phyloP scores from a whole-genome alignment of 2,888 invertebrate species.

The Cylloceria caligata region DNA sequence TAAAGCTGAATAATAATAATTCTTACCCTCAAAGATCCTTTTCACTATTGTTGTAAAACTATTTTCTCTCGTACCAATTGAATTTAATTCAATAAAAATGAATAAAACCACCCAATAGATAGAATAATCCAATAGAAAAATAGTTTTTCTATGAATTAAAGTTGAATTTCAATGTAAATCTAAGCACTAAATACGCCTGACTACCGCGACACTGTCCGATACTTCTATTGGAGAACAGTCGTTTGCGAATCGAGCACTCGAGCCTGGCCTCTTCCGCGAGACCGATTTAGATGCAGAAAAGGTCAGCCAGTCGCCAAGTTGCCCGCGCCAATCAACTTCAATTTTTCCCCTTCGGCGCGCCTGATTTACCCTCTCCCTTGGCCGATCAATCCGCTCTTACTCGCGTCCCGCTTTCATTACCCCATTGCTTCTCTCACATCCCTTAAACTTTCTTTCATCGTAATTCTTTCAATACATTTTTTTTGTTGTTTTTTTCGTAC shows the following conservation, averaged over 20 bases:
- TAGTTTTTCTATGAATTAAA: not conserved
- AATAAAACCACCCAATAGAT: not conserved
- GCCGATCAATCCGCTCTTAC: constrained; percentile 47
- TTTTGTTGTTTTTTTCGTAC: constrained; percentile 72
- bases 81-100: not conserved
- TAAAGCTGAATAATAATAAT: constrained; percentile 23
- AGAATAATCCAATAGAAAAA: not conserved
- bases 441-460: constrained; percentile 50
- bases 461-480: constrained; percentile 12
- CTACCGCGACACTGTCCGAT: constrained; percentile 61
- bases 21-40: constrained; percentile 43
- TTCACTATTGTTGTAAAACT: not conserved
- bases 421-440: constrained; percentile 60
- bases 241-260: constrained; percentile 69
- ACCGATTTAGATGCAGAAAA: constrained; percentile 81
- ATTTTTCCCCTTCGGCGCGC: constrained; percentile 65
- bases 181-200: constrained; percentile 60
- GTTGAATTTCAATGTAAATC: constrained; percentile 21
- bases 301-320: constrained; percentile 81
- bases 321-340: constrained; percentile 72
- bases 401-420: constrained; percentile 67
- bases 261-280: constrained; percentile 76
- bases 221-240: constrained; percentile 59
- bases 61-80: constrained; percentile 1
- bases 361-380: constrained; percentile 21